Evolutionary conservation across 2,113 vertebrate species (phyloP).

Genomic region (Verasper variegatus): DNA sequence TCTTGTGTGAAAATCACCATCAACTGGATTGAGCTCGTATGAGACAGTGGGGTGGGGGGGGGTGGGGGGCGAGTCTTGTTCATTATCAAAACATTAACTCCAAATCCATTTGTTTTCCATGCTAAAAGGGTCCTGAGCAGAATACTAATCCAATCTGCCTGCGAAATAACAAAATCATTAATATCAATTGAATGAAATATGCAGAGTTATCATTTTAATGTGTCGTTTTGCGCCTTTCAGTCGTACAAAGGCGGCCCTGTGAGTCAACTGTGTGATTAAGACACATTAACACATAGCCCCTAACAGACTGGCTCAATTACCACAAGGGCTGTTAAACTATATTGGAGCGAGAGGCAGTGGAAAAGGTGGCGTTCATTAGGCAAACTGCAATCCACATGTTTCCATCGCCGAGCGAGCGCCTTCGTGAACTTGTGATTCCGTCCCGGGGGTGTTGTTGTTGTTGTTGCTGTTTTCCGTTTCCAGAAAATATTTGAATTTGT

Average conservation of each 20-base stretch:
- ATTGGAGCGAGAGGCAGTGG: constrained; percentile 58
- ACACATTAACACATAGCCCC: constrained; percentile 70
- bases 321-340: constrained; percentile 70
- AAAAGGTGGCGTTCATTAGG: constrained; percentile 51
- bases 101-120: constrained; percentile 59
- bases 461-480: neutral
- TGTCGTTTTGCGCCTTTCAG: neutral
- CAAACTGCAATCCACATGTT: constrained; percentile 57
- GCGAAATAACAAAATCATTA: constrained; percentile 57
- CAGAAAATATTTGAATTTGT: neutral
- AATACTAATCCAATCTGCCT: constrained; percentile 56
- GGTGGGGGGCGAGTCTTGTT: neutral
- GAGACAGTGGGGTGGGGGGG: neutral
- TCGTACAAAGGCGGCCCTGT: constrained; percentile 22
- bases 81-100: constrained; percentile 58
- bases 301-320: constrained; percentile 73
- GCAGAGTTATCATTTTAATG: constrained; percentile 26
- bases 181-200: constrained; percentile 56
- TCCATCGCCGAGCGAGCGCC: constrained; percentile 44
- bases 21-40: too few relatives aligned
- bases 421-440: constrained; percentile 43
- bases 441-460: neutral
- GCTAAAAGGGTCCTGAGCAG: constrained; percentile 31
- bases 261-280: constrained; percentile 74
- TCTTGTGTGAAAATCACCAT: constrained; percentile 12